Evolutionary conservation across 1,140 invertebrate species (phyloP), one percentile per base, ranked within the genome.

Genomic region (Neelides sp.): DNA sequence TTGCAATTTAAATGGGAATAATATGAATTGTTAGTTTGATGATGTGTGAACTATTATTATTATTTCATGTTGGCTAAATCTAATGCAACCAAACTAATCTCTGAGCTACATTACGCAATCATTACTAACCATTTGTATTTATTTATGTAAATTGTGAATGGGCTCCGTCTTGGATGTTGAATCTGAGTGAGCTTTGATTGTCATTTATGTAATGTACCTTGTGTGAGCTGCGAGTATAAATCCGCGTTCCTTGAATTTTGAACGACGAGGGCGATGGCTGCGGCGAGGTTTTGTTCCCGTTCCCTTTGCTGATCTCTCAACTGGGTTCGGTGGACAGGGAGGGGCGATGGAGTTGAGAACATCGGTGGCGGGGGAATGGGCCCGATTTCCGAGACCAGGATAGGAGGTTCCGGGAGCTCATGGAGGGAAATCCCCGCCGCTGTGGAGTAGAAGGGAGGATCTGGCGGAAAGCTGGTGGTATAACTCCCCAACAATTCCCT

Each of bases 311-410:
- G 52, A 22, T 57, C 51, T 35, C 58, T 55, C 28, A 53, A 39
- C 36, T 55, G 52, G 69, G 59, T 71, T 49, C 67, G 71, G 52
- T 74, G 70, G 48, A 68, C 68, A 49, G 73, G 73, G 42, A 76
- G 64, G 60, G 85, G 84, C 68, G 82, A 84, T 24, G 85, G 85
- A 48, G 85, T 86, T 66, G 83, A 87, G 73, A 93, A 92, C 88
- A 92, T 92, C 48, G 87, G 88, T 47, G 89, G 89, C 55, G 89
- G 89, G 63, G 89, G 89, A 66, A 93, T 93, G 36, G 86, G 88
- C 28, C 89, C 88, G 66, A 93, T 91, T 65, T 93, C 89, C 48
- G 85, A 89, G 13, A 92, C 69, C 10, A 85, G 84, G 62, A 91
- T 90, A 54, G 87, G 86, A 41, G 86, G 86, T 68, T 91, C 87